Conservation (phyloP, 2,113 vertebrate species). For the Salvator merianae region DNA sequence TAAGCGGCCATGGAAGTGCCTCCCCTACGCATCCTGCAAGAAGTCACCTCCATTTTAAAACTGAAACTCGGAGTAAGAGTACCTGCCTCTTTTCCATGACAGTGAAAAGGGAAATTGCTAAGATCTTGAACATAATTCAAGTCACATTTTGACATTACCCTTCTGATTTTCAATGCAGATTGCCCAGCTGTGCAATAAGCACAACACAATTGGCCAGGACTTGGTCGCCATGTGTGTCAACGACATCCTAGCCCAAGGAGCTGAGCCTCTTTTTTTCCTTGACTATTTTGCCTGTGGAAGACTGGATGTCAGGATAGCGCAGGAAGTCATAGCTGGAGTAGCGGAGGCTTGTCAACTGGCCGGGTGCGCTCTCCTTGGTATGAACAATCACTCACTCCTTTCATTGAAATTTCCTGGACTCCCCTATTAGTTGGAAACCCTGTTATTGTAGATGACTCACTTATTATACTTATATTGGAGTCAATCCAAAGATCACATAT, state of each 20-base stretch:
- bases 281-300: slow-evolving; percentile 96
- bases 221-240: slow-evolving; percentile 98
- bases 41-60: too few relatives aligned
- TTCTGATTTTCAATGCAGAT: slow-evolving; percentile 73
- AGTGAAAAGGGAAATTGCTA: neutral
- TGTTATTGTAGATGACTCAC: neutral
- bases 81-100: neutral
- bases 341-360: slow-evolving; percentile 85
- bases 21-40: too few relatives aligned
- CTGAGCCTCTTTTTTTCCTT: slow-evolving; percentile 95
- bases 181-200: slow-evolving; percentile 85
- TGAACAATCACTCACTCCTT: slow-evolving; percentile 48
- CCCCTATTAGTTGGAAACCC: neutral
- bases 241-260: slow-evolving; percentile 92
- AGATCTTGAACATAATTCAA: neutral
- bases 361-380: slow-evolving; percentile 93
- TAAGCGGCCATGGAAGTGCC: too few relatives aligned
- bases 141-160: neutral
- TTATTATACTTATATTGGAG: neutral
- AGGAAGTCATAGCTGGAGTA: slow-evolving; percentile 83
- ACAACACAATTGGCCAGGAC: slow-evolving; percentile 89
- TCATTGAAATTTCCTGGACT: neutral
- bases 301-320: slow-evolving; percentile 84
- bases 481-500: too few relatives aligned
- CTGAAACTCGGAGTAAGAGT: too few relatives aligned